Percentiles rank a stretch among this genome's conserved stretches.
These are phyloP conservation scores for Pachyseris speciosa DNA, from an alignment of 64 coral and sea anemone genomes.

Conservation along the genomic window DNA sequence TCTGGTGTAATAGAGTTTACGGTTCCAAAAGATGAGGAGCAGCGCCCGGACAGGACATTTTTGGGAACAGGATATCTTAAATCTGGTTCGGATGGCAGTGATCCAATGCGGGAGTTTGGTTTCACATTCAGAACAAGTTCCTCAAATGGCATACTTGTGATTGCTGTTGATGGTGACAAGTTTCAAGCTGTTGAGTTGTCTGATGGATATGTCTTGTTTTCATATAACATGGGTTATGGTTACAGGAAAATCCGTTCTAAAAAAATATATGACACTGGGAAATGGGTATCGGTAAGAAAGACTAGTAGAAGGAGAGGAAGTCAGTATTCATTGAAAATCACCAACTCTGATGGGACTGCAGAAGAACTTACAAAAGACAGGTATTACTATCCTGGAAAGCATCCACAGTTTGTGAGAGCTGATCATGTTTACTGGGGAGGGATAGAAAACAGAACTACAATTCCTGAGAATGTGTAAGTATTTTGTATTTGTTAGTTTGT, in stretches of 20 bases:
- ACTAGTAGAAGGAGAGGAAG: too few species aligned
- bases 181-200: constrained; percentile 55
- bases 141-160: constrained; percentile 42
- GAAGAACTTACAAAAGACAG: background rate
- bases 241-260: background rate
- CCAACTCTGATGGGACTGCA: background rate
- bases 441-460: constrained; percentile 9
- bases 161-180: background rate
- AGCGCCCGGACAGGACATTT: background rate
- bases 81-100: background rate
- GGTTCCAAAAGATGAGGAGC: background rate
- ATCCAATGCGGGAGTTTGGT: background rate
- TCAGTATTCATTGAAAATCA: background rate
- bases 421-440: constrained; percentile 60
- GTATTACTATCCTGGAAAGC: background rate
- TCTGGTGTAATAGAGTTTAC: background rate
- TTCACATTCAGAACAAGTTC: constrained; percentile 51
- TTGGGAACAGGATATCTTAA: constrained; percentile 29
- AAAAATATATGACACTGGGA: background rate
- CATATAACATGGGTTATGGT: constrained; percentile 46
- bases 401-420: background rate
- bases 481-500: background rate
- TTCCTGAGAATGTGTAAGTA: constrained; percentile 63
- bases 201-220: background rate
- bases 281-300: background rate